Evolutionary conservation across 2,888 invertebrate species (phyloP), one percentile per base, ranked within the genome.

Genomic region (Lithophane socia): DNA sequence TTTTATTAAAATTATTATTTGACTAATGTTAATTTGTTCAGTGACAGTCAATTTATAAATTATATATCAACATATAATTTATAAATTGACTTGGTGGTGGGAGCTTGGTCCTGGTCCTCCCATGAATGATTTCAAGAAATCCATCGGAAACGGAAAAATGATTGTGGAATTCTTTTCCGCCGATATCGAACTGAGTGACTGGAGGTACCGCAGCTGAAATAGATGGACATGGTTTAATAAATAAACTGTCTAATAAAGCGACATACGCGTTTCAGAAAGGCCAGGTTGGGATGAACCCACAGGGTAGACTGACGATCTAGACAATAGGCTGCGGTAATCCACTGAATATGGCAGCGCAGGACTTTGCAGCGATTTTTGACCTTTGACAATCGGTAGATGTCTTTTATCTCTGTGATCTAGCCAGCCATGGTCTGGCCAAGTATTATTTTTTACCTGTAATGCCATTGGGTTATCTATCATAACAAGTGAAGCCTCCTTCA

Each of bases 121-220:
- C 74, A 97, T 88, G 80, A 97, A 97, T 9, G 97, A 92, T 86
- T 97, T 95, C 60, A 97, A 89, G 91, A 98, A 97, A 91, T 99
- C 99, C 95, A 99, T 97, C 0, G 99, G 99, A 87, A 99, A 96
- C 1, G 99, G 99, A 92, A 99, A 99, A 79, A 99, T 98, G 88
- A 99, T 99, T 0, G 99, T 99, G 0, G 99, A 99, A 94, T 99
- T 99, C 96, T 99, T 99, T 95, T 99, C 99, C 0, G 99, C 98
- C 1, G 99, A 98, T 93, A 99, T 99, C 75, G 98, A 98, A 95
- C 97, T 99, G 77, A 99, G 96, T 0, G 99, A 99, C 96, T 99
- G 99, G 61, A 99, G 97, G 93, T 98, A 98, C n/a, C 98, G 97
- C 80, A 98, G 92, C 98, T 98, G 95, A 77, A 97, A 97, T 81